Evolutionary conservation across 2,888 invertebrate species (phyloP).

Genomic region (Tetrapedia diversipes): DNA sequence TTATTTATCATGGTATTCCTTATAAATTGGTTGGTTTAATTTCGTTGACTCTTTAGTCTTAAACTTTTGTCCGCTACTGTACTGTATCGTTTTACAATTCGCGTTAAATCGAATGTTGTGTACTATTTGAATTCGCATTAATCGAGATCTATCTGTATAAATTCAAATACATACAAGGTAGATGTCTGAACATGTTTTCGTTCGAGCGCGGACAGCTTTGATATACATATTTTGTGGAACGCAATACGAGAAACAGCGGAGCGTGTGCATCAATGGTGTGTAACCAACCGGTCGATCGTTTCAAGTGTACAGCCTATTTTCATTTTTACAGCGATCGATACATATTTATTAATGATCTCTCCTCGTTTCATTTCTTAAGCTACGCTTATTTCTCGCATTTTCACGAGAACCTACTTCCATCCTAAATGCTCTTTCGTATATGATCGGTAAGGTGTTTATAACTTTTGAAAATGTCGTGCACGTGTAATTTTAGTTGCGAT

Average conservation of each 20-base stretch:
- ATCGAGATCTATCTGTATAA: no score
- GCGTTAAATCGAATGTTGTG: no score
- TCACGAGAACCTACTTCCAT: no score
- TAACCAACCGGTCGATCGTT: constrained; percentile 34
- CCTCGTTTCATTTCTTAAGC: constrained; percentile 19
- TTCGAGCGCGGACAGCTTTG: background rate
- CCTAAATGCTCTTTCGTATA: no score
- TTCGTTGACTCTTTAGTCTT: no score
- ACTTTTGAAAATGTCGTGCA: background rate
- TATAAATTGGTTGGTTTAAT: no score
- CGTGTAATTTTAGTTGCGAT: background rate
- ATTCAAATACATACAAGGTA: background rate
- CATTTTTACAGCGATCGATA: constrained; percentile 44
- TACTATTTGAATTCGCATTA: no score
- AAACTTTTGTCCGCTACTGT: no score
- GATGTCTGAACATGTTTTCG: constrained; percentile 5
- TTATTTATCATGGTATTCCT: no score
- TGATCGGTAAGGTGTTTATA: no score
- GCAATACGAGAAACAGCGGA: constrained; percentile 7
- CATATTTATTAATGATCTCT: constrained; percentile 25
- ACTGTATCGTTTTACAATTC: no score
- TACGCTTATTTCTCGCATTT: background rate
- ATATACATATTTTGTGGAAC: background rate
- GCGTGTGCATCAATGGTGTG: background rate
- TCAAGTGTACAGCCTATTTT: constrained; percentile 36